Conservation (phyloP, 2,113 vertebrate species). For the Oophaga pumilio region DNA sequence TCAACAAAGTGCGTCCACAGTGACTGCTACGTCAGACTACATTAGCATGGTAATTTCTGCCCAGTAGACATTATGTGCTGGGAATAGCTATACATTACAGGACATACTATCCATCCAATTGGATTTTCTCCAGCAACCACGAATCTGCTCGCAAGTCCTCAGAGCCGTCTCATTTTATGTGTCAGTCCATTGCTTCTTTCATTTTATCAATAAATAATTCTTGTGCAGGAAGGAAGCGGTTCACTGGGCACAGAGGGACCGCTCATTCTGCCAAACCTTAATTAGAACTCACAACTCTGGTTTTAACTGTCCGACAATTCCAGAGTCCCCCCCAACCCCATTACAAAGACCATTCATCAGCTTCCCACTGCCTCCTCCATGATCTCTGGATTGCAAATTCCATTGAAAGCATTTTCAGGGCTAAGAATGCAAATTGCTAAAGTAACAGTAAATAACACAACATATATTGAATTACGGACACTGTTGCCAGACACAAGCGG, state of each 20-base stretch:
- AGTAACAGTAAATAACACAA: constrained; percentile 8
- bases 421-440: constrained; percentile 17
- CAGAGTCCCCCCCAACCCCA: constrained; percentile 5
- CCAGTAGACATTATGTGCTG: constrained; percentile 30
- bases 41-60: constrained; percentile 39
- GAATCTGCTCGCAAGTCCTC: constrained; percentile 40
- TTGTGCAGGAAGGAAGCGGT: constrained; percentile 31
- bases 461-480: constrained; percentile 6
- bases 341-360: constrained; percentile 33
- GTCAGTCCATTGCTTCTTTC: constrained; percentile 47
- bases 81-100: constrained; percentile 52
- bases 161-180: constrained; percentile 37
- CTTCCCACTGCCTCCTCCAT: constrained; percentile 26
- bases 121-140: constrained; percentile 49
- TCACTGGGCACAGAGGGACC: constrained; percentile 35
- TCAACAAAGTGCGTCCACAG: constrained; percentile 1
- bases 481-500: neutral
- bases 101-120: constrained; percentile 39
- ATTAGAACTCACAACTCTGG: constrained; percentile 27
- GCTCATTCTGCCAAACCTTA: constrained; percentile 43
- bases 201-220: constrained; percentile 53
- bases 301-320: constrained; percentile 39
- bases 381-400: constrained; percentile 10
- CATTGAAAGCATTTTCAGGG: constrained; percentile 6
- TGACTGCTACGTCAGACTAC: constrained; percentile 14